Percentiles rank a stretch among this genome's conserved stretches.
phyloP scores from a whole-genome alignment of 2,113 vertebrate species.

The Lethenteron camtschaticum region DNA sequence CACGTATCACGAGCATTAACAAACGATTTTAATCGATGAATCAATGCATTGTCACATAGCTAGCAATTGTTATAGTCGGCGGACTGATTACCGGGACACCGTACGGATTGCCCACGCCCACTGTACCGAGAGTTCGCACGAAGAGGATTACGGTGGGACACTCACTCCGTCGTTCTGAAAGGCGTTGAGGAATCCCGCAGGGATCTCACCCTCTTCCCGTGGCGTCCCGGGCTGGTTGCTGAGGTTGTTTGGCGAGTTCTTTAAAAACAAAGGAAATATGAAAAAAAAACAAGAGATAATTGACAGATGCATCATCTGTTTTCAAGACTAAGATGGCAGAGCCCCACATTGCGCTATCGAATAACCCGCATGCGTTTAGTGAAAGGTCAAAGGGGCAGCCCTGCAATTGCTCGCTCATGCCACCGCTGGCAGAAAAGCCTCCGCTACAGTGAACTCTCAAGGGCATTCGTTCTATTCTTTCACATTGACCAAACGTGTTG shows the following conservation, averaged over 20 bases:
- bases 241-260: conserved; percentile 99
- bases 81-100: too few relatives aligned
- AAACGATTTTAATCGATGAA: conserved; percentile 16
- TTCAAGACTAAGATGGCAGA: too few relatives aligned
- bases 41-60: conserved; percentile 14
- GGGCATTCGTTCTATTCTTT: too few relatives aligned
- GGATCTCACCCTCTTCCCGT: conserved; percentile 76
- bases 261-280: conserved; percentile 6
- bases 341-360: too few relatives aligned
- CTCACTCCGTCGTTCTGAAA: conserved; percentile 84
- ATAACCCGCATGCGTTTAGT: too few relatives aligned
- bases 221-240: conserved; percentile 94
- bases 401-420: neutral
- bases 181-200: conserved; percentile 96
- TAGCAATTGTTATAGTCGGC: neutral
- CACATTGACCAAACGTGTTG: too few relatives aligned
- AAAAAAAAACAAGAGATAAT: neutral
- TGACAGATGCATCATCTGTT: too few relatives aligned
- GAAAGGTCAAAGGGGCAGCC: neutral
- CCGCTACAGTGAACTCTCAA: too few relatives aligned
- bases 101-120: too few relatives aligned
- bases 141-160: too few relatives aligned
- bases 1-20: conserved; percentile 96
- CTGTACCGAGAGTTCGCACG: too few relatives aligned
- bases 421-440: neutral